phyloP scores from a whole-genome alignment of 2,113 vertebrate genomes.

The Prionailurus bengalensis region DNA sequence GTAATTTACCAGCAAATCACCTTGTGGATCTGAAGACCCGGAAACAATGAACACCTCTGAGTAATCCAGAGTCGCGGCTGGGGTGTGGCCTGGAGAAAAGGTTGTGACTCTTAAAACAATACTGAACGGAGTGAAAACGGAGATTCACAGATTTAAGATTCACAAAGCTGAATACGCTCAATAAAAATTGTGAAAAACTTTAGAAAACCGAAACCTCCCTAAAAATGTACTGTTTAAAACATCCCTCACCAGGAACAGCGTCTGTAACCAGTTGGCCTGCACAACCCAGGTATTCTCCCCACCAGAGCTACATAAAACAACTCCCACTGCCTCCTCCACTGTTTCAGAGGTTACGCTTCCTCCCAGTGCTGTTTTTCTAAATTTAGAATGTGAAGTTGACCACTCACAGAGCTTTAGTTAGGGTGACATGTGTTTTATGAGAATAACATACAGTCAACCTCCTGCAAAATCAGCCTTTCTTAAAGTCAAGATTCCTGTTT shows the following conservation, averaged over 20 bases:
- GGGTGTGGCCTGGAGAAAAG: not conserved
- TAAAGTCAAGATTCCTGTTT: slow-evolving; percentile 45
- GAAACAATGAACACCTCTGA: not conserved
- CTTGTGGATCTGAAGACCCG: not conserved
- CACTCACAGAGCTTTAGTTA: slow-evolving; percentile 56
- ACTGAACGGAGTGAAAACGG: not conserved
- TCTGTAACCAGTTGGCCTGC: not conserved
- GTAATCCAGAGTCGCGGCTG: not conserved
- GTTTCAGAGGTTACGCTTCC: slow-evolving; percentile 51
- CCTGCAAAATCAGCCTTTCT: slow-evolving; percentile 49
- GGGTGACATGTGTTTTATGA: slow-evolving; percentile 64
- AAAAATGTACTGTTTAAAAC: not conserved
- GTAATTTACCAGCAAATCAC: not conserved
- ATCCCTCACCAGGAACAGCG: not conserved
- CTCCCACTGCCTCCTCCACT: not conserved
- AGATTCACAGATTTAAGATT: not conserved
- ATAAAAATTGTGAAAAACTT: not conserved
- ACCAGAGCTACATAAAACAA: not conserved
- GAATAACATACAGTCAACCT: slow-evolving; percentile 61
- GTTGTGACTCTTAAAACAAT: not conserved
- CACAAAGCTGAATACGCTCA: not conserved
- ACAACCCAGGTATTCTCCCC: not conserved
- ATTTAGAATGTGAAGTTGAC: slow-evolving; percentile 60
- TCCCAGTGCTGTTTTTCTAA: slow-evolving; percentile 59
- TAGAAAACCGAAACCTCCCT: not conserved